phyloP scores from a whole-genome alignment of 2,888 invertebrate species.

The Aspidiotus rigidus region DNA sequence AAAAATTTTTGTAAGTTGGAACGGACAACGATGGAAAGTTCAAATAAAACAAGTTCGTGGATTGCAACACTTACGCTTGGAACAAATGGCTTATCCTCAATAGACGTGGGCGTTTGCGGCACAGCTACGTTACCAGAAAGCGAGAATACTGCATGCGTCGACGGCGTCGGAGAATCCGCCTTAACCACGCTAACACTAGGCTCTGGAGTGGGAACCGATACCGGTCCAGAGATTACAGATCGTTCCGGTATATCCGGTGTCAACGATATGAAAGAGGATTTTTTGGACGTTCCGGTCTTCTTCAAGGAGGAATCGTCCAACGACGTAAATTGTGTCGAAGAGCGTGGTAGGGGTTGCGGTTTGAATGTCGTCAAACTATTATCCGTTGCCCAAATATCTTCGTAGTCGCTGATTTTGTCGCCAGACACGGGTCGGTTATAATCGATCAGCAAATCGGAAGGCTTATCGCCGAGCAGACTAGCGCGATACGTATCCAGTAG shows the following conservation, averaged over 20 bases:
- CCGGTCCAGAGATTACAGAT: neutral
- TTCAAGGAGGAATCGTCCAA: conserved; percentile 18
- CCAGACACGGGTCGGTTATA: conserved; percentile 43
- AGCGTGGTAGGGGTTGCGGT: conserved; percentile 36
- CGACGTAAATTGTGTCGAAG: conserved; percentile 9
- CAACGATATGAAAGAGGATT: conserved; percentile 4
- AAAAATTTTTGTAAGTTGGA: too few species aligned
- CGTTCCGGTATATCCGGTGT: conserved; percentile 2
- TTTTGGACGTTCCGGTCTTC: conserved; percentile 10
- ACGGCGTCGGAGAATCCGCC: conserved; percentile 5
- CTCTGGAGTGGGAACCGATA: neutral
- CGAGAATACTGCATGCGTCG: conserved; percentile 8
- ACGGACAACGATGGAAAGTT: too few species aligned
- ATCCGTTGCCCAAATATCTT: conserved; percentile 81
- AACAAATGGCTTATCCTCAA: neutral
- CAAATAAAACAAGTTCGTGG: too few species aligned
- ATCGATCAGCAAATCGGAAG: too few species aligned
- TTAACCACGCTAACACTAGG: neutral
- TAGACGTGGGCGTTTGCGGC: conserved; percentile 21
- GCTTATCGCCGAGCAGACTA: conserved; percentile 53
- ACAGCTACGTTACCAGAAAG: conserved; percentile 10
- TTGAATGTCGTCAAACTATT: conserved; percentile 40
- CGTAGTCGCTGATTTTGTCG: conserved; percentile 90
- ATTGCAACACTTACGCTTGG: conserved; percentile 10
- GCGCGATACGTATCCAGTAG: conserved; percentile 71